Conservation (phyloP, 2,888 invertebrate genomes). For the Ptychoptera contaminata region DNA sequence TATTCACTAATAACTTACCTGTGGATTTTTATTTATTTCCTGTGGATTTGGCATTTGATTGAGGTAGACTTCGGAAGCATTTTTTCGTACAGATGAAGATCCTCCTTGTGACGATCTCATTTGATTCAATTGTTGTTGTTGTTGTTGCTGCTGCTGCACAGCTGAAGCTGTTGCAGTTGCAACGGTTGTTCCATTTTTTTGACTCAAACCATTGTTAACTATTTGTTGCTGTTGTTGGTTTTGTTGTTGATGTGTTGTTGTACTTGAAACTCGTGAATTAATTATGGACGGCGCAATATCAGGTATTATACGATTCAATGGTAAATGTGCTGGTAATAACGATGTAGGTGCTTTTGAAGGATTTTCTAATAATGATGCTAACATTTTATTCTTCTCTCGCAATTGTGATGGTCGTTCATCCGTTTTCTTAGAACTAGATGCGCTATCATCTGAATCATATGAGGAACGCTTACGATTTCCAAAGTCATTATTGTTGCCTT, state of each 20-base stretch:
- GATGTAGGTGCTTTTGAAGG: constrained; percentile 45
- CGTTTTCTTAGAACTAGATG: constrained; percentile 24
- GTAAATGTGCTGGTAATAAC: constrained; percentile 21
- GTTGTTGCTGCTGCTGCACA: constrained; percentile 19
- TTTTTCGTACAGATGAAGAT: constrained; percentile 8
- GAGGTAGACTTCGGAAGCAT: constrained; percentile 13
- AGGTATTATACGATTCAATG: constrained; percentile 28
- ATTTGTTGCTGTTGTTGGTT: constrained; percentile 33
- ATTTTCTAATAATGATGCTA: constrained; percentile 65
- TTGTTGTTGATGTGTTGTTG: constrained; percentile 12
- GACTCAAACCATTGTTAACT: not conserved
- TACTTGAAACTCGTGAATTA: constrained; percentile 18
- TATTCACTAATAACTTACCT: not conserved
- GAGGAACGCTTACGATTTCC: constrained; percentile 40
- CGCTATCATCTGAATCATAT: constrained; percentile 41
- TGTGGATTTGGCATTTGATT: constrained; percentile 8
- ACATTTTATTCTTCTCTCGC: constrained; percentile 71
- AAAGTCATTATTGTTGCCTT: constrained; percentile 23
- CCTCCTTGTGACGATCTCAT: not conserved
- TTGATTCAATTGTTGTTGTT: constrained; percentile 1
- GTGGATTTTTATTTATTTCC: constrained; percentile 1
- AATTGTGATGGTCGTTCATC: constrained; percentile 43
- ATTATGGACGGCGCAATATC: constrained; percentile 26
- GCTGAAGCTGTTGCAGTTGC: constrained; percentile 18
- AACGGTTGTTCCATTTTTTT: constrained; percentile 12